phyloP scores from a whole-genome alignment of 1,140 invertebrate genomes.

The Penaeus indicus region DNA sequence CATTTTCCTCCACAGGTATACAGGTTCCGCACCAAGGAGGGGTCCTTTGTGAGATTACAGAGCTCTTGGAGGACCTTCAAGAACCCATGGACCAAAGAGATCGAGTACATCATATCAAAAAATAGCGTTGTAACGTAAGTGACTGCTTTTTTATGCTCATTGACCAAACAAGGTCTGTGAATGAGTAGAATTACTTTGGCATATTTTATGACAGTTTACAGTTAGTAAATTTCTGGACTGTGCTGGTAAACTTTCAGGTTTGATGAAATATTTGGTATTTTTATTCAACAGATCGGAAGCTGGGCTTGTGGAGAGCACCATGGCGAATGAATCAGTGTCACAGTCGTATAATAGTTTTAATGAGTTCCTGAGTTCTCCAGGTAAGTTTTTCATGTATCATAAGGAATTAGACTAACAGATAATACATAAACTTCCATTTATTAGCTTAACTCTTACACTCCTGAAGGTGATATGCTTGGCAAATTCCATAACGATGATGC shows the following conservation, averaged over 20 bases:
- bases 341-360: constrained; percentile 70
- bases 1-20: constrained; percentile 74
- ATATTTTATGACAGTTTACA: not conserved
- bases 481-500: too few species aligned
- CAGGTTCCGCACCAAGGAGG: constrained; percentile 84
- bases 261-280: constrained; percentile 65
- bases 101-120: constrained; percentile 89
- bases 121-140: constrained; percentile 82
- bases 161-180: not conserved
- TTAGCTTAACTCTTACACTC: too few species aligned
- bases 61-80: constrained; percentile 89
- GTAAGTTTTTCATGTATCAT: constrained; percentile 11
- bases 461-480: too few species aligned
- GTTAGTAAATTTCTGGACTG: not conserved
- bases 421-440: not conserved
- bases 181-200: not conserved
- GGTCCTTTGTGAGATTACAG: constrained; percentile 80
- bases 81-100: constrained; percentile 93
- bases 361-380: constrained; percentile 60
- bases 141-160: not conserved
- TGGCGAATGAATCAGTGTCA: constrained; percentile 71
- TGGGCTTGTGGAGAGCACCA: constrained; percentile 73
- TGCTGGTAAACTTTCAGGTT: not conserved
- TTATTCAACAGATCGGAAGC: constrained; percentile 72
- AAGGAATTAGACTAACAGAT: not conserved